phyloP scores from a whole-genome alignment of 2,888 invertebrate species.

The Lampropteryx suffumata region DNA sequence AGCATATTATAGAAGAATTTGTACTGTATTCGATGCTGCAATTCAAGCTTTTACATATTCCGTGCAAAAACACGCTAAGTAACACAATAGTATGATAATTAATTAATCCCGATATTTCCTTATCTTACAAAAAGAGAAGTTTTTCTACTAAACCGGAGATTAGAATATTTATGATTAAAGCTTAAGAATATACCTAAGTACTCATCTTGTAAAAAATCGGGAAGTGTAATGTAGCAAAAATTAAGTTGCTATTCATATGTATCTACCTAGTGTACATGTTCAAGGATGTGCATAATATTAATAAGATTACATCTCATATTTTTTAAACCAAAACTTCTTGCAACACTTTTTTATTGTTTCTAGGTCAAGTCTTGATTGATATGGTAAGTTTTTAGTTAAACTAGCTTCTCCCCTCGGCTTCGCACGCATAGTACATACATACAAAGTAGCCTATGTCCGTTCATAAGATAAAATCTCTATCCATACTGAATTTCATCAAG shows the following conservation, averaged over 20 bases:
- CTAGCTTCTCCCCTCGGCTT: no score
- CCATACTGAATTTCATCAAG: no score
- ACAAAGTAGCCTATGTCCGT: no score
- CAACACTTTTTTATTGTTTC: neutral
- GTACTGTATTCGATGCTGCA: no score
- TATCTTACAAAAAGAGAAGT: conserved; percentile 25
- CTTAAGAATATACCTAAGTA: conserved; percentile 39
- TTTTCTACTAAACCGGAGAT: conserved; percentile 34
- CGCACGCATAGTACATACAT: no score
- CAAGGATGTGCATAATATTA: conserved; percentile 50
- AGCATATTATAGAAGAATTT: no score
- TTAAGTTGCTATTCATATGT: conserved; percentile 35
- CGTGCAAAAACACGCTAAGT: neutral
- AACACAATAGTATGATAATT: conserved; percentile 16
- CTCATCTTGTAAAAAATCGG: conserved; percentile 52
- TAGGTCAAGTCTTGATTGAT: no score
- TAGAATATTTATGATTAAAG: conserved; percentile 15
- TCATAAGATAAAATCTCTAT: no score
- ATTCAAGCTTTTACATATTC: no score
- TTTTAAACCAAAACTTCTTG: conserved; percentile 33
- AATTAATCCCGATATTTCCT: conserved; percentile 21
- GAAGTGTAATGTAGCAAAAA: conserved; percentile 55
- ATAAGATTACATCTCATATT: conserved; percentile 25
- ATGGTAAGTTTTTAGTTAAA: no score
- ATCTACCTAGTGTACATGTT: conserved; percentile 35